Evolutionary conservation across 2,113 vertebrate genomes (phyloP), one percentile per base, ranked within the genome.

Genomic region (Hymenochirus boettgeri): DNA sequence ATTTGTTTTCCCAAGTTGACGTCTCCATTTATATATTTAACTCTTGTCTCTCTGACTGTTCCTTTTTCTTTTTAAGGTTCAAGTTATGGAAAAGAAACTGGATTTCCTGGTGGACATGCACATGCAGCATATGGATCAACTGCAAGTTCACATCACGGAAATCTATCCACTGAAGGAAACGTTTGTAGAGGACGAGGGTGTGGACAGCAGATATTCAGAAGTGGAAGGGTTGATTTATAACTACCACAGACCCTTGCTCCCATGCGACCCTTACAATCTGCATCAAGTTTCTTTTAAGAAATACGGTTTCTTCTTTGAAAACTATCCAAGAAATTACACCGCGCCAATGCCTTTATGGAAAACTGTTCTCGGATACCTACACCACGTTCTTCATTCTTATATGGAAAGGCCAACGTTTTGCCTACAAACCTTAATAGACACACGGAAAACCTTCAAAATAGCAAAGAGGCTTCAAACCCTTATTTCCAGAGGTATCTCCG

Each of bases 61-160:
- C 21, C 21, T 76, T 2, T 63, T 60, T 83, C 80, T n/a, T n/a
- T n/a, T n/a, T 23, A 86, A 98, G 96, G 95, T 99, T 50, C 91
- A 95, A 15, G 95, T 96, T 84, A 98, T 99, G 95, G 96, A 97
- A 75, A 96, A 90, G 83, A 99, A 99, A 71, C 76, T 99, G 84
- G 95, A 99, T 80, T 99, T 99, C 82, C 89, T 99, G 42, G 96
- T 99, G 62, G 95, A 99, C 70, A 97, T 99, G 96, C 96, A 99
- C 61, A 88, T 94, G 83, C 96, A 98, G 74, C 93, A 93, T 58
- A 85, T 90, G 71, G 93, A 92, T 55, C 85, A 87, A 65, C 77
- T 96, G 21, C 92, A 93, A 80, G 89, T 92, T 62, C 91, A 39
- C 19, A 81, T 62, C 17, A 76, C 69, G 0, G 86, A 90, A 52